Percentiles rank a stretch among this genome's conserved stretches.
Evolutionary conservation across 1,140 invertebrate genomes (phyloP).

Genomic region (Trinorchestia longiramus): DNA sequence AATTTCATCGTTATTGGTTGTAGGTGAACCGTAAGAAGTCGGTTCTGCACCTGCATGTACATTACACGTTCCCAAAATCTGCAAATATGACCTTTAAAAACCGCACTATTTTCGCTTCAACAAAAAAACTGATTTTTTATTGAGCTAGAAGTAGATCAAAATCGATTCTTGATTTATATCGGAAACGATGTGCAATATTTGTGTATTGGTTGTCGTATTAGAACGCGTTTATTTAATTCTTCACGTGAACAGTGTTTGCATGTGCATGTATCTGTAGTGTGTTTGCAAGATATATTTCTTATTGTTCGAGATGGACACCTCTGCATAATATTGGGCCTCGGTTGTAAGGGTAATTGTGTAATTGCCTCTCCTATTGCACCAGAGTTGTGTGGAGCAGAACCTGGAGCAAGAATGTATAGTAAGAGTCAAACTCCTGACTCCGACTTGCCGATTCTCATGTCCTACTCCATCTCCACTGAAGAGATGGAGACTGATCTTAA

Average conservation of each 20-base stretch:
- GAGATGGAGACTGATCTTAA: no score
- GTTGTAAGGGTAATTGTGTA: background rate
- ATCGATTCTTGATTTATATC: background rate
- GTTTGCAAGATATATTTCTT: background rate
- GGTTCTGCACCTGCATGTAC: background rate
- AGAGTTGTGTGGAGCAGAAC: background rate
- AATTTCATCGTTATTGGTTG: background rate
- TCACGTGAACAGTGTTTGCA: background rate
- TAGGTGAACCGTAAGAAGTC: background rate
- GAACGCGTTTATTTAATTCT: background rate
- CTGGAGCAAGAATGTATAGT: background rate
- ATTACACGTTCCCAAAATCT: background rate
- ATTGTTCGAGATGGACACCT: background rate
- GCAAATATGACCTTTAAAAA: background rate
- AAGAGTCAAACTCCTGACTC: background rate
- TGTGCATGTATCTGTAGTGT: background rate
- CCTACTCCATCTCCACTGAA: no score
- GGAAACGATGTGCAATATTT: background rate
- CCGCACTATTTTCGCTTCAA: background rate
- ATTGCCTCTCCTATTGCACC: background rate
- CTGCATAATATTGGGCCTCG: background rate
- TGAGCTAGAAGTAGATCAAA: background rate
- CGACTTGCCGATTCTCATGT: background rate
- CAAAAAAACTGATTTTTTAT: background rate
- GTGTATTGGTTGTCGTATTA: background rate